A percentile compares a stretch with the other conserved stretches of the same genome.
Conservation (phyloP, 2,888 invertebrate genomes). For the Aphodius granarius region DNA sequence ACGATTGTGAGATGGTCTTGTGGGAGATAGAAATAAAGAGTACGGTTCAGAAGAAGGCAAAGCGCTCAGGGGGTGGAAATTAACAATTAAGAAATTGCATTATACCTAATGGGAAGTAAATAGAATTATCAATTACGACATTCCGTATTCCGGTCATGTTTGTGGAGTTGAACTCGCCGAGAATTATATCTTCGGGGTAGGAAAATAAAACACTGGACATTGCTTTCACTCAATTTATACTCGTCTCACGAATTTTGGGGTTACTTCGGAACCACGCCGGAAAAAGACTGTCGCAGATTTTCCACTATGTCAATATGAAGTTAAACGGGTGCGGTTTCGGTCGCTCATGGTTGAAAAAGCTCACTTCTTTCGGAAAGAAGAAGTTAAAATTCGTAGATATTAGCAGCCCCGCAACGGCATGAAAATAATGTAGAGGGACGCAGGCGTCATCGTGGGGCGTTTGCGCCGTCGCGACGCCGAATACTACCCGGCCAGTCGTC, state of each 20-base stretch:
- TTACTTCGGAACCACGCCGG: slow-evolving; percentile 21
- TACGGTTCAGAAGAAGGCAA: slow-evolving; percentile 27
- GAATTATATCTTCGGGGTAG: slow-evolving; percentile 39
- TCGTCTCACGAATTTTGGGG: slow-evolving; percentile 43
- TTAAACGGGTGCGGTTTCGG: neutral
- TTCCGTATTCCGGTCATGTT: slow-evolving; percentile 36
- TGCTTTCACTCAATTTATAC: slow-evolving; percentile 43
- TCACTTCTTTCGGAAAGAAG: neutral
- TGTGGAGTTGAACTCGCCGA: slow-evolving; percentile 34
- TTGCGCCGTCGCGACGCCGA: slow-evolving; percentile 40
- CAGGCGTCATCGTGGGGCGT: slow-evolving; percentile 37
- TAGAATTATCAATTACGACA: slow-evolving; percentile 42
- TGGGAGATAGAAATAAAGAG: neutral
- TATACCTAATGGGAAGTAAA: slow-evolving; percentile 48
- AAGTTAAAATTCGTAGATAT: slow-evolving; percentile 37
- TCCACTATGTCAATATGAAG: neutral
- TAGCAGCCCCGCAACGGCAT: slow-evolving; percentile 47
- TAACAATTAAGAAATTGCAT: slow-evolving; percentile 49
- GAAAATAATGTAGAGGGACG: slow-evolving; percentile 48
- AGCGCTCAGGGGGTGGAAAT: slow-evolving; percentile 42
- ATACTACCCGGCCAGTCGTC: slow-evolving; percentile 42
- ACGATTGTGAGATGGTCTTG: neutral
- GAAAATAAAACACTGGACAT: slow-evolving; percentile 43
- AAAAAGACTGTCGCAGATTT: neutral
- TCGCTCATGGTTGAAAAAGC: neutral